Conservation (phyloP, 2,113 vertebrate genomes). For the Heterochromis multidens region DNA sequence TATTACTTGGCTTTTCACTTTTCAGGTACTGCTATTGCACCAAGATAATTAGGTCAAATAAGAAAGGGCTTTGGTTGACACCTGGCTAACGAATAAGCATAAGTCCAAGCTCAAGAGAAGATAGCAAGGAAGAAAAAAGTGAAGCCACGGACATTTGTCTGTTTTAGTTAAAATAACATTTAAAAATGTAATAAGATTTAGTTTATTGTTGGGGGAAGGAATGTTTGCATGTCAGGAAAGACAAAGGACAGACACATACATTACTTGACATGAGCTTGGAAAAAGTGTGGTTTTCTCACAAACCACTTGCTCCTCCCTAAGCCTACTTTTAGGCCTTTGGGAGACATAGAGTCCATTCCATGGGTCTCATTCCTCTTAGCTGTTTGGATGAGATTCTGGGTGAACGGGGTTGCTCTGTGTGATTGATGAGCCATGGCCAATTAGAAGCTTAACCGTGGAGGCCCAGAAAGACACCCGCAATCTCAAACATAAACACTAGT, state of each 20-base stretch:
- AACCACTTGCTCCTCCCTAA: slow-evolving; percentile 49
- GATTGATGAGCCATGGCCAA: slow-evolving; percentile 80
- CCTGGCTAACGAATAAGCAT: slow-evolving; percentile 32
- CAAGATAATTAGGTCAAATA: slow-evolving; percentile 13
- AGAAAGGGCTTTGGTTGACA: slow-evolving; percentile 20
- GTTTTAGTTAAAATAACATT: slow-evolving; percentile 8
- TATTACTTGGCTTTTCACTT: neutral
- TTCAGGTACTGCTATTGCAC: neutral
- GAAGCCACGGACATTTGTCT: slow-evolving; percentile 31
- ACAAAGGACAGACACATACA: slow-evolving; percentile 48
- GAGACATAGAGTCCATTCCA: slow-evolving; percentile 60
- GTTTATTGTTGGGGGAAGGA: neutral
- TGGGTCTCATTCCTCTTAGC: slow-evolving; percentile 47
- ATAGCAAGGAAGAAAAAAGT: slow-evolving; percentile 1
- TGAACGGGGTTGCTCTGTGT: slow-evolving; percentile 61
- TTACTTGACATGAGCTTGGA: slow-evolving; percentile 44
- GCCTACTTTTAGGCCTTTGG: slow-evolving; percentile 51
- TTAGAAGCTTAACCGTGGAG: slow-evolving; percentile 73
- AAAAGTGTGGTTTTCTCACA: slow-evolving; percentile 49
- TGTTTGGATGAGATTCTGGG: slow-evolving; percentile 69
- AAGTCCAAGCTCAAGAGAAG: slow-evolving; percentile 27
- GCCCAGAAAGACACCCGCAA: slow-evolving; percentile 61
- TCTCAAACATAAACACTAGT: slow-evolving; percentile 71
- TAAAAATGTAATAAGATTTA: neutral
- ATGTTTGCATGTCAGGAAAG: neutral